Evolutionary conservation across 1,140 invertebrate species (phyloP).

Genomic region (Procambarus clarkii): DNA sequence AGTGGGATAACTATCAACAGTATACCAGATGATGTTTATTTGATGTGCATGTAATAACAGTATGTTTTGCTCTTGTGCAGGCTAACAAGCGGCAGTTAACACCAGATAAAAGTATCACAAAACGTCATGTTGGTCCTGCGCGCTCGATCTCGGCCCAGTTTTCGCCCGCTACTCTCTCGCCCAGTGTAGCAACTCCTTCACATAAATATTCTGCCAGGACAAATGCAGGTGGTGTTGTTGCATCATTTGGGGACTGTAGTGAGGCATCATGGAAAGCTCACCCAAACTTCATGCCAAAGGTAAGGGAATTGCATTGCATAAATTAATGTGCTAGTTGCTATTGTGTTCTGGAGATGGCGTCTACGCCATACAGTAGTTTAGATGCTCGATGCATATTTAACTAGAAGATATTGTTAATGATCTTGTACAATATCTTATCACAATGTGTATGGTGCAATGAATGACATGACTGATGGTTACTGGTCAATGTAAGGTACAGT

Average conservation of each 20-base stretch:
- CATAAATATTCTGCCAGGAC: conserved; percentile 78
- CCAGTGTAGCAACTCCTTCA: conserved; percentile 75
- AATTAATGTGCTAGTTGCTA: no score
- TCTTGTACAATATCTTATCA: no score
- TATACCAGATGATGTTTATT: no score
- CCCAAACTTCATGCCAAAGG: conserved; percentile 18
- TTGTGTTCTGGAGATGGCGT: no score
- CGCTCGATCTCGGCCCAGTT: conserved; percentile 58
- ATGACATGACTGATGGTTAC: no score
- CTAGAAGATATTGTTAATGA: no score
- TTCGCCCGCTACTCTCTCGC: conserved; percentile 40
- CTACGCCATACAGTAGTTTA: no score
- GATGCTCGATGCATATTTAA: no score
- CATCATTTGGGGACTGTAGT: conserved; percentile 74
- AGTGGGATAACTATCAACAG: no score
- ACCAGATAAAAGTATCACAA: conserved; percentile 22
- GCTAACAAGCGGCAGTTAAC: conserved; percentile 22
- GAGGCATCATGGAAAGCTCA: conserved; percentile 47
- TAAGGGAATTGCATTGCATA: background rate
- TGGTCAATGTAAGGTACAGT: no score
- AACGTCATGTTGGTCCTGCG: conserved; percentile 29
- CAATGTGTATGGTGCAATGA: no score
- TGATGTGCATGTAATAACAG: background rate
- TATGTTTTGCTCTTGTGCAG: conserved; percentile 7
- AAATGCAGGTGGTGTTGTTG: conserved; percentile 79